Base-by-base conservation (phyloP, 2,113 vertebrate genomes). In the Stigmatopora nigra region DNA sequence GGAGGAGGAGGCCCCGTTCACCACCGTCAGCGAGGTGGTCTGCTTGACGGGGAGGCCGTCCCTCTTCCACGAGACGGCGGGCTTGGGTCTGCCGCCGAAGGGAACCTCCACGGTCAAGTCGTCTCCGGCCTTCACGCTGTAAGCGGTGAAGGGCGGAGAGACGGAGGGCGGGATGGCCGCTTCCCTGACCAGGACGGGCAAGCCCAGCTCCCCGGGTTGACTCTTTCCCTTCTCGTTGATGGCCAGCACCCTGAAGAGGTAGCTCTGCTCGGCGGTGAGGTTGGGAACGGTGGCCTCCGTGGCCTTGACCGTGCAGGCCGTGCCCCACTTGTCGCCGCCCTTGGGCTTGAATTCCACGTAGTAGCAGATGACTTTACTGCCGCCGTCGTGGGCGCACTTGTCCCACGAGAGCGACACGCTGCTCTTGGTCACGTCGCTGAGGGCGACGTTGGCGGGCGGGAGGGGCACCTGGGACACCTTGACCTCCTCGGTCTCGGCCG, bases 161-260 rank as follows among this genome's bases (percentile, higher is more conserved):
- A 92, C 69, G 17, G 92, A 92, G 47, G 97, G 97, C 78, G 93
- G 92, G 79, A 97, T 94, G 87, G 92, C 92, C 82, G 95, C 91
- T 82, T 99, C 95, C 81, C 93, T 98, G 82, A 92, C 91, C 80
- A 94, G 76, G 57, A 99, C 93, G 7, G 96, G 97, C 59, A 98
- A 90, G 63, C 94, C 95, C 70, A 98, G 92, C 80, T 95, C 94
- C 85, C 93, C 94, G 68, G 95, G 94, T 70, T 98, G 94, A 84
- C 97, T 98, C 86, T 94, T 95, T 82, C 97, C 97, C 78, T 98
- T 98, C 82, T 99, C 97, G 77, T 99, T 99, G 67, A 98, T 82
- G 82, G 97, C 95, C 79, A 93, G 76, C 73, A 99, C 90, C 83
- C 94, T 91, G 82, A 98, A 98, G 70, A 91, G 89, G 74, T 97